phyloP scores from a whole-genome alignment of 2,888 invertebrate species.

The Clivina fossor region DNA sequence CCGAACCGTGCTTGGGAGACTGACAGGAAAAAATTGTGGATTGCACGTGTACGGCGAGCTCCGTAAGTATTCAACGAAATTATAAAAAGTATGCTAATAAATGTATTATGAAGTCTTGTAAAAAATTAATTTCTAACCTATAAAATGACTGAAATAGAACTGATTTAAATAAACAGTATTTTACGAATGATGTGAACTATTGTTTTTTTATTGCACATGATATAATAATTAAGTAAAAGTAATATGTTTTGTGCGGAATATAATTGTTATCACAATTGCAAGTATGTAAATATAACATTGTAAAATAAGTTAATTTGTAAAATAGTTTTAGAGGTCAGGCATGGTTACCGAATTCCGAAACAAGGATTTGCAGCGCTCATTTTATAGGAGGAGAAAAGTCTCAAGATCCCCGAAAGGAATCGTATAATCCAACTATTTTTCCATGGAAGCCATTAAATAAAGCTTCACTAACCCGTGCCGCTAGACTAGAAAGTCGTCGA shows the following conservation, averaged over 20 bases:
- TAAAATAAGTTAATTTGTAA: too few relatives aligned
- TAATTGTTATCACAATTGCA: too few relatives aligned
- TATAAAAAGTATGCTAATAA: slow-evolving; percentile 6
- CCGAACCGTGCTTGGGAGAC: slow-evolving; percentile 11
- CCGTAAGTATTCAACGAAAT: slow-evolving; percentile 11
- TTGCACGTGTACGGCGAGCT: slow-evolving; percentile 2
- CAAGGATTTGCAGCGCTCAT: background rate
- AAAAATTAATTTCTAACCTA: too few relatives aligned
- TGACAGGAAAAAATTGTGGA: slow-evolving; percentile 20
- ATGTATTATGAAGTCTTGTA: background rate
- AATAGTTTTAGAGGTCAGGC: too few relatives aligned
- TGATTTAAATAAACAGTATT: too few relatives aligned
- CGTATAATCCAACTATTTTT: slow-evolving; percentile 32
- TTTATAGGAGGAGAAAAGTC: too few relatives aligned
- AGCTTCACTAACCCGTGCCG: slow-evolving; percentile 8
- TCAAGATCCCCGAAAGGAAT: slow-evolving; percentile 13
- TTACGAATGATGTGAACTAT: too few relatives aligned
- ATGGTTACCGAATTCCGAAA: background rate
- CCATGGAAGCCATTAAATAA: slow-evolving; percentile 21
- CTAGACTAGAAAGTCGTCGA: background rate
- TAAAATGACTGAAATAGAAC: too few relatives aligned
- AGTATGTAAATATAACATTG: too few relatives aligned
- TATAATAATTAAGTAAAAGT: too few relatives aligned
- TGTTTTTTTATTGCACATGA: too few relatives aligned
- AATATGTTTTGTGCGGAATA: too few relatives aligned